Base-by-base conservation (phyloP, 2,113 vertebrate species). In the Urocitellus parryii region DNA sequence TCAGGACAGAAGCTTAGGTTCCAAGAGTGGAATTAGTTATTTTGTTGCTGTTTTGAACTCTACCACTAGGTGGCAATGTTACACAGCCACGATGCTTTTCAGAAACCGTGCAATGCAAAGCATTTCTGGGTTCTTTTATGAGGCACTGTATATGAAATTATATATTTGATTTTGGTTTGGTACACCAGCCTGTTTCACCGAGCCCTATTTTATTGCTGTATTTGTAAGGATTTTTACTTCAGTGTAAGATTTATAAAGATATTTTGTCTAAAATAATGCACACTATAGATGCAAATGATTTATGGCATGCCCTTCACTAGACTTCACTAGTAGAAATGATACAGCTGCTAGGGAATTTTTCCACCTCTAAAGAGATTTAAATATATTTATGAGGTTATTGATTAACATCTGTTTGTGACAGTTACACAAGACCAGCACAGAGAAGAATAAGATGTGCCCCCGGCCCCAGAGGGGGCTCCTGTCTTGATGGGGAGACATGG, bases 31-130 rank as follows among this genome's bases (percentile, higher is more conserved):
- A 25, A 18, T 78, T 14, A 45, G 77, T 58, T 29, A 45, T 79
- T 82, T 87, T 68, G 86, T 73, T 58, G n/a, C 34, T 45, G 45
- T 82, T 91, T 91, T 89, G 65, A 85, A 56, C 22, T 8, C 0
- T 11, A 56, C 83, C 97, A 93, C 91, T 72, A 93, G 97, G 92
- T 97, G 97, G 90, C 97, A 90, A 2, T 94, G 67, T 81, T 76
- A 34, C 6, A 95, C 83, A 97, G 63, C 32, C 0, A 65, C 91
- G 65, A 51, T 25, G 39, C 37, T 95, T 94, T 88, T 53, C 25
- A 27, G 80, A 29, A 39, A 14, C 8, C 0, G 27, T 5, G 4
- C 11, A 7, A 11, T 3, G 3, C 51, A 42, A 22, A 87, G 61
- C 9, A 2, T 91, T 83, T 87, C 63, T 94, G 70, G 81, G 63